These are phyloP conservation scores for Bucco capensis DNA, from an alignment of 2,113 vertebrate genomes.

Conservation along the genomic window DNA sequence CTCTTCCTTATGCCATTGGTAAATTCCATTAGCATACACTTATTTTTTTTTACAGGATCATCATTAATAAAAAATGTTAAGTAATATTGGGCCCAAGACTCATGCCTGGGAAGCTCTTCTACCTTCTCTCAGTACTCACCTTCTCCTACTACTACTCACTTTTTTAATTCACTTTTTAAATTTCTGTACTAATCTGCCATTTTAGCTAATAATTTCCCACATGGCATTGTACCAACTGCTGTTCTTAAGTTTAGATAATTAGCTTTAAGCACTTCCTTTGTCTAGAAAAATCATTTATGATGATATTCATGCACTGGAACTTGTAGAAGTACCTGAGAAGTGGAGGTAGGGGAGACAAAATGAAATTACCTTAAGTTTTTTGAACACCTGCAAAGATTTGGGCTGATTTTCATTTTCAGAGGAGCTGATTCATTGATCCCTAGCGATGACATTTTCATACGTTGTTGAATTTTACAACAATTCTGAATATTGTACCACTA, in stretches of 20 bases:
- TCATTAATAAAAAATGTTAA: constrained; percentile 21
- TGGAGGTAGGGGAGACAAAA: neutral
- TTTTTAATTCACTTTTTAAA: neutral
- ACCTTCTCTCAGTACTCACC: neutral
- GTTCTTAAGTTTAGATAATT: constrained; percentile 21
- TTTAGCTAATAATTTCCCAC: constrained; percentile 29
- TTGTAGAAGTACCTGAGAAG: constrained; percentile 7
- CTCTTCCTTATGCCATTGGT: constrained; percentile 6
- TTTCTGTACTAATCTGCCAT: neutral
- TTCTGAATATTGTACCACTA: constrained; percentile 38
- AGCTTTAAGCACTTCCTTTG: constrained; percentile 35
- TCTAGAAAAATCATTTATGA: constrained; percentile 37
- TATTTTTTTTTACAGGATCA: constrained; percentile 16
- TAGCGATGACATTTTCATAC: constrained; percentile 40
- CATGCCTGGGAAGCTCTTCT: neutral
- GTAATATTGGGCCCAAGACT: neutral
- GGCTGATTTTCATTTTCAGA: neutral
- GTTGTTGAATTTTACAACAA: constrained; percentile 58
- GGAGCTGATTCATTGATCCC: constrained; percentile 29
- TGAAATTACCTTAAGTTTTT: neutral
- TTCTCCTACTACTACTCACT: neutral
- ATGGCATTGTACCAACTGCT: neutral
- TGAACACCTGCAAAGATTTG: neutral
- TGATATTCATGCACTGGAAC: neutral
- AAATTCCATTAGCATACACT: neutral